Evolutionary conservation across 2,113 vertebrate genomes (phyloP).

Genomic region (Geothlypis trichas): DNA sequence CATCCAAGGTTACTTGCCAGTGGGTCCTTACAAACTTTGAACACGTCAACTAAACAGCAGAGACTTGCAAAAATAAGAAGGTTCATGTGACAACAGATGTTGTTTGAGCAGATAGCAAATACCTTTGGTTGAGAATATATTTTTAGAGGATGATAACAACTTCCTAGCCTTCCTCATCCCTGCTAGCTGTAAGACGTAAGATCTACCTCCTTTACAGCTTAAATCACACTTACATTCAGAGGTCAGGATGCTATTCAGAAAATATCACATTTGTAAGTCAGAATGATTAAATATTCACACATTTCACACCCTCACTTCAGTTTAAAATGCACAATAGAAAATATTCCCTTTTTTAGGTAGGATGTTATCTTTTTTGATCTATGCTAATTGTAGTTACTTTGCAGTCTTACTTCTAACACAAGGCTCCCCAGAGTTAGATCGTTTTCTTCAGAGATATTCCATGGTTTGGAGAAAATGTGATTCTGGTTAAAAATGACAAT

Average conservation of each 20-base stretch:
- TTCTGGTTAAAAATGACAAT: not conserved
- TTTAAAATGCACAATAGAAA: not conserved
- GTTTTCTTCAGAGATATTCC: not conserved
- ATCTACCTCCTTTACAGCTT: not conserved
- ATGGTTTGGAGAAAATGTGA: not conserved
- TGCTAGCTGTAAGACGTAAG: not conserved
- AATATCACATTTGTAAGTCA: not conserved
- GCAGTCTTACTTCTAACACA: not conserved
- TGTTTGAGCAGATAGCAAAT: not conserved
- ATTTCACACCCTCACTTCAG: not conserved
- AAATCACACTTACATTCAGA: not conserved
- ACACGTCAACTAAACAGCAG: not conserved
- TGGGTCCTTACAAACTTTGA: not conserved
- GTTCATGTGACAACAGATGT: not conserved
- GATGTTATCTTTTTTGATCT: not conserved
- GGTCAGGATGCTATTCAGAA: not conserved
- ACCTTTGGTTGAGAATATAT: not conserved
- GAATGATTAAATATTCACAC: not conserved
- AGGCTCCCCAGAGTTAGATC: not conserved
- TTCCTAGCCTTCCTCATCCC: not conserved
- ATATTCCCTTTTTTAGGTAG: not conserved
- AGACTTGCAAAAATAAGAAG: not conserved
- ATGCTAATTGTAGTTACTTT: not conserved
- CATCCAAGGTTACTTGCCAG: not conserved
- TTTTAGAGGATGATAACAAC: not conserved